A percentile compares a stretch with the other conserved stretches of the same genome.
Evolutionary conservation across 2,797 vertebrate species (phyloP).

Genomic region (Clarias platycephalus): DNA sequence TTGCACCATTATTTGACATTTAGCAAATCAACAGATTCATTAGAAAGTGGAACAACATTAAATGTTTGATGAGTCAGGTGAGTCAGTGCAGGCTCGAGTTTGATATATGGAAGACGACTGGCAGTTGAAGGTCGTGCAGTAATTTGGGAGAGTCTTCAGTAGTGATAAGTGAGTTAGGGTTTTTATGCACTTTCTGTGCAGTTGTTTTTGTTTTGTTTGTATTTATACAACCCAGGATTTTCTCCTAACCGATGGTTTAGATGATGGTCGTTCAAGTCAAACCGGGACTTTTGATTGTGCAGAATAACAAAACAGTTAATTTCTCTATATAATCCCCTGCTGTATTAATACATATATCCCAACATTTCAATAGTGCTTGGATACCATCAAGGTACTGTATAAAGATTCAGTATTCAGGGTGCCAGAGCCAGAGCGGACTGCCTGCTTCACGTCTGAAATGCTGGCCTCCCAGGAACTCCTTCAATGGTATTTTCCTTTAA

Average conservation of each 20-base stretch:
- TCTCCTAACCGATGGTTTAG: background rate
- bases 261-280: too few relatives aligned
- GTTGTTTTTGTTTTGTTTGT: background rate
- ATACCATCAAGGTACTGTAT: too few relatives aligned
- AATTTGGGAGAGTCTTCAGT: background rate
- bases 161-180: background rate
- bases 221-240: background rate
- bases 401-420: too few relatives aligned
- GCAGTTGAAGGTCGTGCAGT: slow-evolving; percentile 17
- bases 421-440: too few relatives aligned
- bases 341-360: too few relatives aligned
- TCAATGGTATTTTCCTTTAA: too few relatives aligned
- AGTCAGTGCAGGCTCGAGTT: background rate
- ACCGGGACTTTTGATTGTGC: too few relatives aligned
- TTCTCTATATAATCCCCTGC: too few relatives aligned
- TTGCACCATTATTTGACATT: background rate
- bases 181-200: background rate
- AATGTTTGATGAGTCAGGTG: background rate
- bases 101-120: background rate
- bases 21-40: background rate
- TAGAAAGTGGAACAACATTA: background rate
- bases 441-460: too few relatives aligned
- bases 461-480: too few relatives aligned
- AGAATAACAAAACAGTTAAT: too few relatives aligned
- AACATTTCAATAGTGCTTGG: too few relatives aligned